Conservation (phyloP, 2,113 vertebrate species). For the Morone saxatilis region DNA sequence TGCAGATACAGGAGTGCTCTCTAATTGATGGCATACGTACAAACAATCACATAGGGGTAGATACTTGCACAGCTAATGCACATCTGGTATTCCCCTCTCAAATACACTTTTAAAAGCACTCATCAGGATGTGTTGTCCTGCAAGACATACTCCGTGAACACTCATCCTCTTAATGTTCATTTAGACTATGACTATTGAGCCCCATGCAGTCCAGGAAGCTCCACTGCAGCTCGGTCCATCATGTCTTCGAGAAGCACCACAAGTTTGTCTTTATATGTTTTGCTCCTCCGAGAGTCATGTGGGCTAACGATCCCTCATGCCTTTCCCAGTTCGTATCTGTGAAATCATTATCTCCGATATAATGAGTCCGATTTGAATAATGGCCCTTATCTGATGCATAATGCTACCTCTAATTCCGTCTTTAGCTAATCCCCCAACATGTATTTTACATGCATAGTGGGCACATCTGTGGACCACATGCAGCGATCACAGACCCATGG, state of each 20-base stretch:
- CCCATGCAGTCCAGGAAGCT: neutral
- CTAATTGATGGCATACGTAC: neutral
- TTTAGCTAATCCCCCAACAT: constrained; percentile 56
- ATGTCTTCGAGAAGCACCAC: constrained; percentile 12
- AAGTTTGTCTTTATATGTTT: constrained; percentile 23
- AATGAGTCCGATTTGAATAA: constrained; percentile 71
- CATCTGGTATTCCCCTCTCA: neutral
- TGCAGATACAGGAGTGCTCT: neutral
- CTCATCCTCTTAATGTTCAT: constrained; percentile 2
- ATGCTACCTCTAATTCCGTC: constrained; percentile 48
- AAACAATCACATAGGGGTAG: neutral
- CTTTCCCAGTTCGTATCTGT: constrained; percentile 34
- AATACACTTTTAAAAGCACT: neutral
- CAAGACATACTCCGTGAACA: neutral
- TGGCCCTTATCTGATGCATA: constrained; percentile 65
- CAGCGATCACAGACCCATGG: constrained; percentile 33
- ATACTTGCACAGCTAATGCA: neutral
- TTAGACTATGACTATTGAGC: constrained; percentile 26
- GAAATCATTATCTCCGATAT: constrained; percentile 55
- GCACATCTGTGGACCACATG: constrained; percentile 47
- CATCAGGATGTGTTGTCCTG: neutral
- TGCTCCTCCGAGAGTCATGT: constrained; percentile 39
- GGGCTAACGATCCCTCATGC: constrained; percentile 22
- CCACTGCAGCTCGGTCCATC: constrained; percentile 14
- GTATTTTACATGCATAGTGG: constrained; percentile 60